Conservation (phyloP, 2,888 invertebrate species). For the Alviniconcha strummeri region DNA sequence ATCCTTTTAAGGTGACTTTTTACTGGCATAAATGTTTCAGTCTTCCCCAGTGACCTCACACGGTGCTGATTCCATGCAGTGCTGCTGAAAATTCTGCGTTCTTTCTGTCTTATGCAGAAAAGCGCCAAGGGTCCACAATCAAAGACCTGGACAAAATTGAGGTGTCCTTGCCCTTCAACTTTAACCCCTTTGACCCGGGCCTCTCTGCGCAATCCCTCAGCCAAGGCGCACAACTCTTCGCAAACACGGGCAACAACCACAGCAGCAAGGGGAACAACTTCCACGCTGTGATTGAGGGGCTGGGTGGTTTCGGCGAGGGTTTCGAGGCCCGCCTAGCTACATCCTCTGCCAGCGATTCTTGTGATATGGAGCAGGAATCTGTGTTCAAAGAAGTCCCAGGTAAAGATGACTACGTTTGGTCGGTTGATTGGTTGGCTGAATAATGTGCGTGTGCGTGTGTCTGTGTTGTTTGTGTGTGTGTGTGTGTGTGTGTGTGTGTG, state of each 20-base stretch:
- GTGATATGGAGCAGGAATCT: slow-evolving; percentile 44
- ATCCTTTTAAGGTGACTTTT: neutral
- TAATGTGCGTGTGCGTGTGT: no score
- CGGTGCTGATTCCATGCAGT: no score
- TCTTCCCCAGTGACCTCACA: no score
- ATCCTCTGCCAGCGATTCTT: slow-evolving; percentile 21
- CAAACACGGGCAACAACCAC: slow-evolving; percentile 54
- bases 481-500: no score
- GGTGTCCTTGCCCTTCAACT: slow-evolving; percentile 42
- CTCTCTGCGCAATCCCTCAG: slow-evolving; percentile 22
- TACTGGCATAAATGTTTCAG: no score
- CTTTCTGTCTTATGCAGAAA: slow-evolving; percentile 32
- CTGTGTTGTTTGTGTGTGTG: no score
- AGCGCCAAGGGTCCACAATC: slow-evolving; percentile 43
- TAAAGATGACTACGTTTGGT: neutral
- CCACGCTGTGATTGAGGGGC: slow-evolving; percentile 30
- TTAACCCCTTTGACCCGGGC: slow-evolving; percentile 42
- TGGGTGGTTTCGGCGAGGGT: slow-evolving; percentile 54
- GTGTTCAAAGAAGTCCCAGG: slow-evolving; percentile 49
- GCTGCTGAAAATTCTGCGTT: no score
- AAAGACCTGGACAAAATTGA: slow-evolving; percentile 51
- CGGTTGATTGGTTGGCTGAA: no score
- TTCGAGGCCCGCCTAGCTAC: slow-evolving; percentile 57
- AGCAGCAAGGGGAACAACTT: slow-evolving; percentile 20
- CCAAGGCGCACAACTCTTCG: slow-evolving; percentile 51